Base-by-base conservation (phyloP, 2,113 vertebrate genomes). In the Platysteira castanea region DNA sequence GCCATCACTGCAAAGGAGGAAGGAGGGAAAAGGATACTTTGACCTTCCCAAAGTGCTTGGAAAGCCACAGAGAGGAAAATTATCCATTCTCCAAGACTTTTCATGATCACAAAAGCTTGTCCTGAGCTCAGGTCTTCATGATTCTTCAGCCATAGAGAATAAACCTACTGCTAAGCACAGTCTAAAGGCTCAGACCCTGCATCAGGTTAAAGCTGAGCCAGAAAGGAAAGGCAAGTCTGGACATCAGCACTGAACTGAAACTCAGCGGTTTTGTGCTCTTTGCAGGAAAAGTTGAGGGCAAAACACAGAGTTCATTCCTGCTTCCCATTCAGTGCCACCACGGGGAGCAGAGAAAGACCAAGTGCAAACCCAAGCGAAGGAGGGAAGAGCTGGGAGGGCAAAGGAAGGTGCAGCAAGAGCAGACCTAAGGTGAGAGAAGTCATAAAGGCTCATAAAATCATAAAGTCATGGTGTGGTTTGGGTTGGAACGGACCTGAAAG, bases 291-390 rank as follows among this genome's bases (percentile, higher is more conserved):
- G 3, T 2, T 41, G 41, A 42, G 4, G 22, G 10, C 4, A 47
- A 80, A 85, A 42, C 7, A 20, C 0, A 3, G 31, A 73, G 18
- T 1, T 85, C 10, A 19, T 47, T 61, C 23, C 46, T 82, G 12
- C 27, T 41, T 37, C 57, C 41, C 11, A 13, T 33, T 33, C 27
- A 13, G 31, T 54, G 49, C 6, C 31, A 24, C 30, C 13, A 16
- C 0, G 1, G 14, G 18, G 33, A 54, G 11, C 26, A 52, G 8
- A 47, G 15, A 44, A 79, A 69, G 31, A 41, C 5, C 13, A 69
- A 42, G 10, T 7, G 13, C 50, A 79, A 39, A 1, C 13, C 26
- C 22, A 42, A 23, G 22, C 4, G 52, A 54, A 35, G 10, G 11
- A 63, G 9, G 24, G 23, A 27, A 37, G 24, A 37, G 35, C 57